Percentiles rank a stretch among this genome's conserved stretches.
phyloP scores from a whole-genome alignment of 1,140 invertebrate genomes.

The Zaprionus capensis region DNA sequence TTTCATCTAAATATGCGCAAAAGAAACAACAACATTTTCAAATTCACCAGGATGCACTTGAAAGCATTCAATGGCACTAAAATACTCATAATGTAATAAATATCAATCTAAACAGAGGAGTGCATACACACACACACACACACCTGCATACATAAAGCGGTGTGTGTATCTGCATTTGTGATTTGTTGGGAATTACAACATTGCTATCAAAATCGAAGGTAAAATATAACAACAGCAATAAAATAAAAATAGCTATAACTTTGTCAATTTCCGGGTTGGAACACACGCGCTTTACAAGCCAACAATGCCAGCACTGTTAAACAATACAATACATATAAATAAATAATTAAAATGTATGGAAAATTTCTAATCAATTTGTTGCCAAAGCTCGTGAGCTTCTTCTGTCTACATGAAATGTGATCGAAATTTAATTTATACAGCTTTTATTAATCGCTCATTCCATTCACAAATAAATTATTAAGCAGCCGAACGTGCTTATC shows the following conservation, averaged over 20 bases:
- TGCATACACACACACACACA: not conserved
- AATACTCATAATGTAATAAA: slow-evolving; percentile 26
- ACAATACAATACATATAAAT: not conserved
- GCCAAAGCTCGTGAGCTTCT: not conserved
- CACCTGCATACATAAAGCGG: not conserved
- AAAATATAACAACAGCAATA: not conserved
- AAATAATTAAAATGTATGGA: slow-evolving; percentile 14
- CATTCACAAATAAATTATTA: slow-evolving; percentile 11
- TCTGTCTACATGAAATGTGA: slow-evolving; percentile 9
- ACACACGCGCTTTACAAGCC: not conserved
- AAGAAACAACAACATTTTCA: slow-evolving; percentile 8
- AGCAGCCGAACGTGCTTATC: slow-evolving; percentile 25
- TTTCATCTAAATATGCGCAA: not conserved
- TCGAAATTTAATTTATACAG: slow-evolving; percentile 11
- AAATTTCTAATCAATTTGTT: slow-evolving; percentile 31
- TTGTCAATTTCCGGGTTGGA: not conserved
- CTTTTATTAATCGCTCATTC: not conserved
- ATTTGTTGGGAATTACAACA: not conserved
- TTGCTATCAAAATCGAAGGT: not conserved
- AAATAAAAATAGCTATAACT: not conserved
- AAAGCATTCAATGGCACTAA: slow-evolving; percentile 1
- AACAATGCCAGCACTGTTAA: slow-evolving; percentile 1
- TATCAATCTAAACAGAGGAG: slow-evolving; percentile 14
- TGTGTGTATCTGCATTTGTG: slow-evolving; percentile 1
- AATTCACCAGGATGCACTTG: slow-evolving; percentile 12